Conservation (phyloP, 2,113 vertebrate species). For the Oenanthe oenanthe region DNA sequence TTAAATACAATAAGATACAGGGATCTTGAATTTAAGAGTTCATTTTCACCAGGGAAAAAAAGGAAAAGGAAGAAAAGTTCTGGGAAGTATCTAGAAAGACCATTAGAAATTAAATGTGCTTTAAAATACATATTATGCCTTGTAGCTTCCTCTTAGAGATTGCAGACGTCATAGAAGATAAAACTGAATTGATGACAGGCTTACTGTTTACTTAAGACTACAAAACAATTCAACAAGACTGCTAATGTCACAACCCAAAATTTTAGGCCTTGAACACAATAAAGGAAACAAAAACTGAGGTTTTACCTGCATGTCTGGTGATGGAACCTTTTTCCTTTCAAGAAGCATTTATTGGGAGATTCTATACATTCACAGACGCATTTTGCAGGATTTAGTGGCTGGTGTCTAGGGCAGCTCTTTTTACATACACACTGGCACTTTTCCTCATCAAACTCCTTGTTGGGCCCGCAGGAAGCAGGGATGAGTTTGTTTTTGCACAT, state of each 20-base stretch:
- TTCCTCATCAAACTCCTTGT: slow-evolving; percentile 86
- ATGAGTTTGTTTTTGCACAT: slow-evolving; percentile 83
- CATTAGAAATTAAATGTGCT: neutral
- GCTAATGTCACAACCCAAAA: neutral
- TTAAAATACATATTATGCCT: neutral
- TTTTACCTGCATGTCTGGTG: slow-evolving; percentile 92
- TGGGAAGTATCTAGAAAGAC: neutral
- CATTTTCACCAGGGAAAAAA: neutral
- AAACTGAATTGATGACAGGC: neutral
- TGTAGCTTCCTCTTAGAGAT: neutral
- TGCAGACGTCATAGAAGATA: neutral
- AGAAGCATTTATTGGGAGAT: slow-evolving; percentile 90
- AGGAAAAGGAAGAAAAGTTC: neutral
- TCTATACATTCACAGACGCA: slow-evolving; percentile 93
- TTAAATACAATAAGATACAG: neutral
- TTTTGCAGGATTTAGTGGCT: slow-evolving; percentile 88
- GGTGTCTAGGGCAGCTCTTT: slow-evolving; percentile 86
- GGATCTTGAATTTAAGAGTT: neutral
- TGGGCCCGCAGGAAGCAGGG: slow-evolving; percentile 78
- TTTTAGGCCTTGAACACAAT: neutral
- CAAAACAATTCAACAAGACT: neutral
- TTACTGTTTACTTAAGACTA: neutral
- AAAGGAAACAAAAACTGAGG: neutral
- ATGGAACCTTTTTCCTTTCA: slow-evolving; percentile 90
- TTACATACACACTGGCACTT: slow-evolving; percentile 89